Percentiles rank a stretch among this genome's conserved stretches.
Conservation (phyloP, 2,797 vertebrate genomes). For the Platalea minor region DNA sequence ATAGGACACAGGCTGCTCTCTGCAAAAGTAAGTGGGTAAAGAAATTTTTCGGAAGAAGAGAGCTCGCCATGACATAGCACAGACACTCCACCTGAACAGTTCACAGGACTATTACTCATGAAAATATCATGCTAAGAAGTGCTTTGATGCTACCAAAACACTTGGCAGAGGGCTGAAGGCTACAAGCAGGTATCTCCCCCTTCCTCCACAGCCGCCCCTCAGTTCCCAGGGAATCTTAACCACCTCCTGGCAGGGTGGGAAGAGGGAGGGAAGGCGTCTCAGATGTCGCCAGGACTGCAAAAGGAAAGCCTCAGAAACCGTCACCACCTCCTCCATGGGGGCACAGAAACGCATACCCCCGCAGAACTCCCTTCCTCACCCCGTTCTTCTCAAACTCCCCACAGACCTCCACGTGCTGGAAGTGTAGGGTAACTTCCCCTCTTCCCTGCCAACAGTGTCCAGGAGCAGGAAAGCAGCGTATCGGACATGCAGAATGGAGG, state of each 20-base stretch:
- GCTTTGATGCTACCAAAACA: not conserved
- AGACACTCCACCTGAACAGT: not conserved
- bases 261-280: not conserved
- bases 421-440: not conserved
- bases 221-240: not conserved
- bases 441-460: not conserved
- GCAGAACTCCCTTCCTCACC: not conserved
- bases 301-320: not conserved
- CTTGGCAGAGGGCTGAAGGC: not conserved
- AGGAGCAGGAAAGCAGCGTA: not conserved
- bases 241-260: not conserved
- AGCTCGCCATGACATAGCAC: not conserved
- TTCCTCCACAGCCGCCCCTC: not conserved
- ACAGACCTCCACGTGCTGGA: not conserved
- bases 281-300: not conserved
- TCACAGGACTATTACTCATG: not conserved
- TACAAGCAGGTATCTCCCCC: not conserved
- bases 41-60: not conserved
- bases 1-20: not conserved
- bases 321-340: accelerated
- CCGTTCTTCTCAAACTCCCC: not conserved
- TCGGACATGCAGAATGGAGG: not conserved
- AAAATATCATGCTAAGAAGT: not conserved
- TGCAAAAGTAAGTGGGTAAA: not conserved
- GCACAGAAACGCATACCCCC: accelerated